Evolutionary conservation across 2,113 vertebrate species (phyloP).

Genomic region (Scophthalmus maximus): DNA sequence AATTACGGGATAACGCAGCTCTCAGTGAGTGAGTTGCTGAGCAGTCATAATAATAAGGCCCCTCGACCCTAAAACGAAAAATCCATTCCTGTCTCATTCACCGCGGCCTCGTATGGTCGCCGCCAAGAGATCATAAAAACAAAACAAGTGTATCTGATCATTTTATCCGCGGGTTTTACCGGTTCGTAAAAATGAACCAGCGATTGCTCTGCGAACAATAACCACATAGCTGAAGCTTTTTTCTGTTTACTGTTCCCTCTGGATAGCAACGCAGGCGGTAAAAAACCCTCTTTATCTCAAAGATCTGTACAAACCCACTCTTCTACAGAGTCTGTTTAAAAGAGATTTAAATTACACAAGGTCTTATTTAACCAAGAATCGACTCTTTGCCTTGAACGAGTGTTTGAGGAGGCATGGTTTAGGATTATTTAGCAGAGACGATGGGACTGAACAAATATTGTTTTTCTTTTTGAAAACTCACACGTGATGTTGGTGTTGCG

Average conservation of each 20-base stretch:
- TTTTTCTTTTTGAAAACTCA: neutral
- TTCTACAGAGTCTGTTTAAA: slow-evolving; percentile 1
- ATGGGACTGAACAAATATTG: neutral
- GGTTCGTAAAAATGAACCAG: slow-evolving; percentile 5
- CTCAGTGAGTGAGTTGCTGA: slow-evolving; percentile 9
- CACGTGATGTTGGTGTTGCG: neutral
- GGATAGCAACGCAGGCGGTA: neutral
- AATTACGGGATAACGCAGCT: slow-evolving; percentile 37
- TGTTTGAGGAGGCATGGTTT: slow-evolving; percentile 1
- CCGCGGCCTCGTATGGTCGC: neutral
- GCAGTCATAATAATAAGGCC: slow-evolving; percentile 19
- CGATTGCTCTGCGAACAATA: slow-evolving; percentile 13
- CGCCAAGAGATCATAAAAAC: slow-evolving; percentile 9
- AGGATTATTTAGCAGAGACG: neutral
- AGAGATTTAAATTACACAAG: slow-evolving; percentile 5
- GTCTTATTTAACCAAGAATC: neutral
- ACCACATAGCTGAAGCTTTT: neutral
- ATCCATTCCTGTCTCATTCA: neutral
- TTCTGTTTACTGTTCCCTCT: slow-evolving; percentile 31
- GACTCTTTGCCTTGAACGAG: neutral
- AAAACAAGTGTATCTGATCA: neutral
- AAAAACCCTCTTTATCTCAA: neutral
- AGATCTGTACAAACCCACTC: neutral
- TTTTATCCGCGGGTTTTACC: slow-evolving; percentile 15
- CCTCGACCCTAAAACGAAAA: slow-evolving; percentile 10